These are phyloP conservation scores for Protobothrops flavoviridis DNA, from an alignment of 2,113 vertebrate species.

Conservation along the genomic window DNA sequence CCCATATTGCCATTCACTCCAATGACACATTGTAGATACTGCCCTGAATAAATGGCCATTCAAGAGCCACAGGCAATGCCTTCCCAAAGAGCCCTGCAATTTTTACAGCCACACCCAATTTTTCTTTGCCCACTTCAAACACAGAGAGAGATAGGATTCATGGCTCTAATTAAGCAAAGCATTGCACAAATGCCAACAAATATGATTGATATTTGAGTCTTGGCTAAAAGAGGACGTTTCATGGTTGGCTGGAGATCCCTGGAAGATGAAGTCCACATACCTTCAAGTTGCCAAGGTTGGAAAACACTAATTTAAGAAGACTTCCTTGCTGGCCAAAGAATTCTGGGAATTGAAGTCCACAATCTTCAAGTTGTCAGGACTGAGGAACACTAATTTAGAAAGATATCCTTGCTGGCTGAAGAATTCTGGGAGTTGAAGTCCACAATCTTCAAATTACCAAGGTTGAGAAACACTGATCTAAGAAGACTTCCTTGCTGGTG, in stretches of 20 bases:
- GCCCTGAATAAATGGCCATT: conserved; percentile 62
- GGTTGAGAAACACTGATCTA: background rate
- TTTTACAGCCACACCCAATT: conserved; percentile 40
- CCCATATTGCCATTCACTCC: conserved; percentile 42
- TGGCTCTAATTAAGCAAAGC: background rate
- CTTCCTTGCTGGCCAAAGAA: too few species aligned
- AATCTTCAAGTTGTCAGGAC: too few species aligned
- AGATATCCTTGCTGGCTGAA: too few species aligned
- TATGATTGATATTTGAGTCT: background rate
- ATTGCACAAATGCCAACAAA: background rate
- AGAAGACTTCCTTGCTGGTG: too few species aligned
- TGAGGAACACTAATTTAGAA: background rate
- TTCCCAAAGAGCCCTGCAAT: conserved; percentile 42
- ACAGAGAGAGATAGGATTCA: background rate
- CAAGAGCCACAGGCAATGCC: conserved; percentile 52
- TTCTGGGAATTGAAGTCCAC: too few species aligned
- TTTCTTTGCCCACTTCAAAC: conserved; percentile 38
- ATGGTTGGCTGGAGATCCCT: background rate
- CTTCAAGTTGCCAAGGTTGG: background rate
- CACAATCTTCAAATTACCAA: background rate
- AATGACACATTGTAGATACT: conserved; percentile 40
- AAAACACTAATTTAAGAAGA: too few species aligned
- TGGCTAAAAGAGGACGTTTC: background rate
- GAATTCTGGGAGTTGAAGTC: too few species aligned
- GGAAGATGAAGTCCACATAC: background rate